Percentiles rank a stretch among this genome's conserved stretches.
Evolutionary conservation across 2,113 vertebrate species (phyloP).

Genomic region (Orientallactaga bullata): DNA sequence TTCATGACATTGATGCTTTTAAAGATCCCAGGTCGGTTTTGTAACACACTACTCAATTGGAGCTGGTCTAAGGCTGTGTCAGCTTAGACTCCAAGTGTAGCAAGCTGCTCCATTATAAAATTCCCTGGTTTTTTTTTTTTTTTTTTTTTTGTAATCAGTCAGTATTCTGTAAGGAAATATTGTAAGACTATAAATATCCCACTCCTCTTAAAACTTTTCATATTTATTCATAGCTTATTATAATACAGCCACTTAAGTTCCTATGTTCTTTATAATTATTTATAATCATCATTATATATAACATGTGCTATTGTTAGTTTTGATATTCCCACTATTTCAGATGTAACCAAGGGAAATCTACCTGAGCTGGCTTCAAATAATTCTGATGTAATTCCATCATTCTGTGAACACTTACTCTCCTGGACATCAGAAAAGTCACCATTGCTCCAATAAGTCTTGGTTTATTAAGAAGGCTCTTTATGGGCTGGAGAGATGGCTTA

Average conservation of each 20-base stretch:
- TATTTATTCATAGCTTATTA: conserved; percentile 42
- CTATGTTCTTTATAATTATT: conserved; percentile 1
- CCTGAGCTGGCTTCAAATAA: not conserved
- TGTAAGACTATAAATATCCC: conserved; percentile 18
- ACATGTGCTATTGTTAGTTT: not conserved
- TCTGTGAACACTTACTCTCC: conserved; percentile 24
- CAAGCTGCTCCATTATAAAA: not conserved
- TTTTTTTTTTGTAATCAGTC: not conserved
- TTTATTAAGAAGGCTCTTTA: not conserved
- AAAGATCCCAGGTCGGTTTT: not conserved
- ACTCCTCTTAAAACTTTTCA: conserved; percentile 9
- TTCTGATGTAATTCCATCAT: not conserved
- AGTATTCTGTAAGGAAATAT: not conserved
- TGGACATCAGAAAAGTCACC: conserved; percentile 32
- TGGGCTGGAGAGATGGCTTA: no score
- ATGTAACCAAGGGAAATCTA: not conserved
- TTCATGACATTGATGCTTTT: conserved; percentile 7
- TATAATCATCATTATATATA: not conserved
- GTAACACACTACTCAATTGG: not conserved
- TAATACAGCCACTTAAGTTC: not conserved
- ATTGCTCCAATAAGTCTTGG: not conserved
- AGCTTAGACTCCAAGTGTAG: not conserved
- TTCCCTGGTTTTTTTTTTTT: no score
- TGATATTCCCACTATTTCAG: not conserved
- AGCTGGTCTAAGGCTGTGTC: not conserved